phyloP scores from a whole-genome alignment of 2,888 invertebrate genomes.

The Cecidostiba fungosa region DNA sequence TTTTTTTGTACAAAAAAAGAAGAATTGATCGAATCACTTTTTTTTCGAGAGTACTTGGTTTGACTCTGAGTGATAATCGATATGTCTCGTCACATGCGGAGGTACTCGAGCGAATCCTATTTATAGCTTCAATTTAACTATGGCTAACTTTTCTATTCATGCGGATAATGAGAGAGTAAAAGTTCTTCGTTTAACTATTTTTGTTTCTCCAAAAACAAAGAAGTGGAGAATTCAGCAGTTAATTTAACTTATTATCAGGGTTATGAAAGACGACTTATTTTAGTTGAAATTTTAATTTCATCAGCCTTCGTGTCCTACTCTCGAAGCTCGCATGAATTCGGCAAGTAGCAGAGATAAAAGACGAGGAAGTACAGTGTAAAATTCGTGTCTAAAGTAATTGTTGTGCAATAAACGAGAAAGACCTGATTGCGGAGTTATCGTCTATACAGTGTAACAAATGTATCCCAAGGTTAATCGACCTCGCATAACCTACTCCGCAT shows the following conservation, averaged over 20 bases:
- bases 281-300: background rate
- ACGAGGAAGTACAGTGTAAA: slow-evolving; percentile 4
- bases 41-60: background rate
- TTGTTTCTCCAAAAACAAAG: background rate
- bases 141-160: background rate
- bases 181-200: background rate
- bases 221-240: background rate
- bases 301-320: background rate
- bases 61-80: background rate
- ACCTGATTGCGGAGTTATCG: slow-evolving; percentile 2
- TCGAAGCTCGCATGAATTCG: background rate
- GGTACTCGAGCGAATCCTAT: background rate
- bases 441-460: slow-evolving; percentile 33
- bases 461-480: slow-evolving; percentile 56
- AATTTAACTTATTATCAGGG: background rate
- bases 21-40: background rate
- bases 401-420: slow-evolving; percentile 17
- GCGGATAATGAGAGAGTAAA: background rate
- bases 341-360: background rate
- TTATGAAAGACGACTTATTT: background rate
- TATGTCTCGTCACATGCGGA: background rate
- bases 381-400: background rate
- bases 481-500: slow-evolving; percentile 47
- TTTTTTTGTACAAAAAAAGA: background rate
- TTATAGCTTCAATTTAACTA: slow-evolving; percentile 1